Base-by-base conservation (phyloP, 1,140 invertebrate species). In the Drosophila fuyamai region DNA sequence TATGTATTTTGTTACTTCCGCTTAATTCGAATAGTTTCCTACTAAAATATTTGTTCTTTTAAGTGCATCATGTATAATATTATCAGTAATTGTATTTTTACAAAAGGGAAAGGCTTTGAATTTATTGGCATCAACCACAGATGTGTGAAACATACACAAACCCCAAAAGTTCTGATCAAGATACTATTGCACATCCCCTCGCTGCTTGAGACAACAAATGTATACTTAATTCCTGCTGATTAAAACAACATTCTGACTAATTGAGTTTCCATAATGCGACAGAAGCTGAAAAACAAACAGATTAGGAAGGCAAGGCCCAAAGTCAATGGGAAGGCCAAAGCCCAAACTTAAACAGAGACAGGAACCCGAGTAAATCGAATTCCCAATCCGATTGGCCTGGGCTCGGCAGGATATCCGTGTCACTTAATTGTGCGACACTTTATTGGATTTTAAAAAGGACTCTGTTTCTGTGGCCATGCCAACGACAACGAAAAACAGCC, bases 391-490 rank as follows among this genome's bases (percentile, higher is more conserved):
- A 54, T 47, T 77, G 61, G 38, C 35, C 23, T 55, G 38, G 62
- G 48, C 84, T 14, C 83, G 35, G 72, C 83, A 80, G 83, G 83
- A 83, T 77, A 89, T 83, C 79, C 79, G 73, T 86, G 79, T 86
- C 84, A 73, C 72, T 86, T 88, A 86, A 86, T 86, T 86, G 83
- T 86, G 58, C 44, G 83, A 88, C 83, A 86, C 83, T 86, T 86
- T 86, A 86, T 86, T 89, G 83, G 83, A 86, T 86, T 86, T 86
- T 89, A 86, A 86, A 86, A 88, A 86, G 70, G 80, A 72, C 75
- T 46, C 5, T 38, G 58, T 43, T 70, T 57, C 65, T 51, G 66
- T 71, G 57, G 76, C 54, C 75, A 78, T 27, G 75, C 38, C 75
- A 77, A 86, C 74, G 50, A 47, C 68, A 40, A 44, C 40, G 41